These are phyloP conservation scores for Cataglyphis hispanica DNA, from an alignment of 1,140 invertebrate genomes.

Conservation along the genomic window DNA sequence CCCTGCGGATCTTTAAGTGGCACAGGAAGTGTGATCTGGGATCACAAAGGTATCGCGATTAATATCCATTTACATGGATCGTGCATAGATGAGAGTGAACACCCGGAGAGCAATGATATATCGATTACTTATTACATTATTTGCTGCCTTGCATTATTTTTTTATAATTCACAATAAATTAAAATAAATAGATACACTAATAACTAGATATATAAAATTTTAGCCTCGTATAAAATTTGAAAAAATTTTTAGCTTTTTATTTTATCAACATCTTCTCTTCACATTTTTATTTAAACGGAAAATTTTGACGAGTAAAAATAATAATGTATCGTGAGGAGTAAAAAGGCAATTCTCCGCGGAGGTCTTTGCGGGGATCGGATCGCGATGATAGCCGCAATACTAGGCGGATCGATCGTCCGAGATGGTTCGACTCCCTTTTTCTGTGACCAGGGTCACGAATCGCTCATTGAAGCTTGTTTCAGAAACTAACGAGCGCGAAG, in stretches of 20 bases:
- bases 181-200: not conserved
- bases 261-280: not conserved
- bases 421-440: slow-evolving; percentile 43
- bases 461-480: slow-evolving; percentile 25
- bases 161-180: not conserved
- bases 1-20: slow-evolving; percentile 60
- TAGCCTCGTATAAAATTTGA: not conserved
- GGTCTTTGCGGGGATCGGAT: not conserved
- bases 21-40: slow-evolving; percentile 65
- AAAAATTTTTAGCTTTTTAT: not conserved
- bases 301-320: not conserved
- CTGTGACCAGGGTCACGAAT: slow-evolving; percentile 20
- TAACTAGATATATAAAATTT: not conserved
- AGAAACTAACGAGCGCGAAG: slow-evolving; percentile 61
- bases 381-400: slow-evolving; percentile 7
- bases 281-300: not conserved
- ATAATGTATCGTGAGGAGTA: not conserved
- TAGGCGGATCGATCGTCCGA: slow-evolving; percentile 16
- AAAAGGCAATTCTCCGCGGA: not conserved
- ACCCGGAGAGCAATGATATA: not conserved
- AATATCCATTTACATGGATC: slow-evolving; percentile 51
- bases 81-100: not conserved
- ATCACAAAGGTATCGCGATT: slow-evolving; percentile 47
- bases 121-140: slow-evolving; percentile 8
- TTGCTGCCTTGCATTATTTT: too few species aligned